A percentile compares a stretch with the other conserved stretches of the same genome.
Conservation (phyloP, 2,797 vertebrate species). For the Chloroceryle amazona region DNA sequence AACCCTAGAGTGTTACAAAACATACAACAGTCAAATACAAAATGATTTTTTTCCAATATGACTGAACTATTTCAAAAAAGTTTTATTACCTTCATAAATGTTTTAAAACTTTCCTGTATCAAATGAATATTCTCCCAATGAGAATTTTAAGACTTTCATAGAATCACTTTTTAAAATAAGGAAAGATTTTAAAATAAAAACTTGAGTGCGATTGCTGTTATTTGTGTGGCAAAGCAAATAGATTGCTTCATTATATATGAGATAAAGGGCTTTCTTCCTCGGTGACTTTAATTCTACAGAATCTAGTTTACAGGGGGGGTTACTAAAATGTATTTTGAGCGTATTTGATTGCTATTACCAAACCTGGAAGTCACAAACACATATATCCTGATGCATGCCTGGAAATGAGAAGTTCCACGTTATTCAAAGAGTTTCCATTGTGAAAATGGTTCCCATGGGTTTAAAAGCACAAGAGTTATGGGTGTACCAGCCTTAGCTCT, state of each 20-base stretch:
- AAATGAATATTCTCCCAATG: background rate
- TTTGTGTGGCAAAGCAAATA: background rate
- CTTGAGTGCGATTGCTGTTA: rapidly evolving
- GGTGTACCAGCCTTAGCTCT: background rate
- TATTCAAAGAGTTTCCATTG: background rate
- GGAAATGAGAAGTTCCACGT: background rate
- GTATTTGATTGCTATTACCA: background rate
- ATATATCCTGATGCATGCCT: too few species aligned
- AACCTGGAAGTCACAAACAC: background rate
- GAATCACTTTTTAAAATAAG: background rate
- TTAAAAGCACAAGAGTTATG: background rate
- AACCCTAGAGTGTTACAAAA: background rate
- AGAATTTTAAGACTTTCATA: background rate
- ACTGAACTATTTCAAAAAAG: too few species aligned
- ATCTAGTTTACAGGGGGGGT: background rate
- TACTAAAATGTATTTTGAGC: background rate
- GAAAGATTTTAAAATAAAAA: background rate
- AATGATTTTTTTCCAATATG: background rate
- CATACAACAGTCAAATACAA: background rate
- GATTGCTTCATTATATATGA: background rate
- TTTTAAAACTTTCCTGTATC: background rate
- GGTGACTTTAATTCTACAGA: background rate
- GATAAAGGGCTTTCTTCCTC: background rate
- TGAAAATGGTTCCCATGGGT: background rate
- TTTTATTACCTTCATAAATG: too few species aligned